Percentiles rank a stretch among this genome's conserved stretches.
Conservation (phyloP, 2,113 vertebrate genomes). For the Aramus guarauna region DNA sequence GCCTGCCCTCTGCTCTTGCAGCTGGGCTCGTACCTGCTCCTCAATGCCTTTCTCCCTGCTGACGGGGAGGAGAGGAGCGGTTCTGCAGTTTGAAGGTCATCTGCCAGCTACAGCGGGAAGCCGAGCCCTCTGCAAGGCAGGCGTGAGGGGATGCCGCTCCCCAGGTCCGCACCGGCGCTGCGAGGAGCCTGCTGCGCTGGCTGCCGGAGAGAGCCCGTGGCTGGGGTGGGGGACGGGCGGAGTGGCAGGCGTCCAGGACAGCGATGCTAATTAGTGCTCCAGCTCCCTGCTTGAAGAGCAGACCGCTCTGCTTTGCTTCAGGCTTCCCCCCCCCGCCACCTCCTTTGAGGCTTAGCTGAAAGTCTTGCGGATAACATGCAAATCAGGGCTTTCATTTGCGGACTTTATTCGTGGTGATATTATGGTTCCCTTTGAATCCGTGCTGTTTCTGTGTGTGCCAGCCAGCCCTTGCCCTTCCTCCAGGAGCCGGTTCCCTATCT, state of each 20-base stretch:
- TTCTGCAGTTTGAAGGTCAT: slow-evolving; percentile 15
- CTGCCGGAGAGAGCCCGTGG: not conserved
- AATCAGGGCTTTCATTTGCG: not conserved
- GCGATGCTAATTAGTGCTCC: not conserved
- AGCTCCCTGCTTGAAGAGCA: not conserved
- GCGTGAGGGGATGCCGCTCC: not conserved
- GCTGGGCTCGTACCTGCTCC: not conserved
- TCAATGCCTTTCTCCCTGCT: rapidly evolving
- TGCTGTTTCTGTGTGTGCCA: not conserved
- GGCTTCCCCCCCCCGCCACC: not conserved
- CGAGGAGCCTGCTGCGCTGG: not conserved
- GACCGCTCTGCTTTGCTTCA: slow-evolving; percentile 10
- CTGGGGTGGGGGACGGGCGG: not conserved
- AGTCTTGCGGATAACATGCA: slow-evolving; percentile 1
- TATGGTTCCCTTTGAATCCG: not conserved
- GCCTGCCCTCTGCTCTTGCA: rapidly evolving
- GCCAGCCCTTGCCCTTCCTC: not conserved
- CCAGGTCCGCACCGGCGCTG: not conserved
- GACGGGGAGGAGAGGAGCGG: rapidly evolving
- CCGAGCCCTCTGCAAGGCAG: not conserved
- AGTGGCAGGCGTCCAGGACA: not conserved
- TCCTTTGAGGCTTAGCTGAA: not conserved
- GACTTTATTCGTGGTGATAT: not conserved
- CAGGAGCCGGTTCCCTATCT: not conserved
- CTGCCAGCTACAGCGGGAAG: not conserved